A percentile compares a stretch with the other conserved stretches of the same genome.
These are phyloP conservation scores for Amphipyra tragopoginis DNA, from an alignment of 2,888 invertebrate species.

Conservation along the genomic window DNA sequence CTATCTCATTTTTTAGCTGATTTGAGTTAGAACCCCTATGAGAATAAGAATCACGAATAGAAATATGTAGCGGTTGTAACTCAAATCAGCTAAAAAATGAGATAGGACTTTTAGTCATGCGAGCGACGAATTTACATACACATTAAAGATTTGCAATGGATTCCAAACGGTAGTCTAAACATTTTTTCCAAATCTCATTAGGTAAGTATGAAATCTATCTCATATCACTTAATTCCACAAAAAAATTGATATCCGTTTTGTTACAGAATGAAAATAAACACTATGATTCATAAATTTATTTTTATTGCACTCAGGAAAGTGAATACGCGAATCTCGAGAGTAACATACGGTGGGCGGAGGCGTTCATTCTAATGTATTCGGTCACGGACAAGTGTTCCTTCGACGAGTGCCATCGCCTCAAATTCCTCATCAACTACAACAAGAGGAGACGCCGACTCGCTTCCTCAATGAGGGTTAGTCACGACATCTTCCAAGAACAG, in stretches of 20 bases:
- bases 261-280: slow-evolving; percentile 32
- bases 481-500: slow-evolving; percentile 13
- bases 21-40: too few species aligned
- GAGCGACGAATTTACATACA: too few species aligned
- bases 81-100: too few species aligned
- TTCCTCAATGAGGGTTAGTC: slow-evolving; percentile 89
- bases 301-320: slow-evolving; percentile 88
- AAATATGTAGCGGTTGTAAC: too few species aligned
- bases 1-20: too few species aligned
- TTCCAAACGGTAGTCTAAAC: slow-evolving; percentile 26
- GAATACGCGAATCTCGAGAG: slow-evolving; percentile 93
- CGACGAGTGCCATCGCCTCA: slow-evolving; percentile 95
- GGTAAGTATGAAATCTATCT: slow-evolving; percentile 19
- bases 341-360: slow-evolving; percentile 96
- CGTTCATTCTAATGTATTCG: slow-evolving; percentile 95
- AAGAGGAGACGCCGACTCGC: slow-evolving; percentile 92
- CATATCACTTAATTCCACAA: slow-evolving; percentile 27
- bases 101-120: too few species aligned
- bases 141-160: slow-evolving; percentile 23
- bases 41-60: too few species aligned
- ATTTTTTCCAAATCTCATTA: slow-evolving; percentile 13
- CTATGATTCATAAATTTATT: slow-evolving; percentile 53
- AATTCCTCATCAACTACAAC: slow-evolving; percentile 95
- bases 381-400: slow-evolving; percentile 97
- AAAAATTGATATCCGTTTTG: slow-evolving; percentile 29